phyloP scores from a whole-genome alignment of 2,888 invertebrate species.

The Pandemis heparana region DNA sequence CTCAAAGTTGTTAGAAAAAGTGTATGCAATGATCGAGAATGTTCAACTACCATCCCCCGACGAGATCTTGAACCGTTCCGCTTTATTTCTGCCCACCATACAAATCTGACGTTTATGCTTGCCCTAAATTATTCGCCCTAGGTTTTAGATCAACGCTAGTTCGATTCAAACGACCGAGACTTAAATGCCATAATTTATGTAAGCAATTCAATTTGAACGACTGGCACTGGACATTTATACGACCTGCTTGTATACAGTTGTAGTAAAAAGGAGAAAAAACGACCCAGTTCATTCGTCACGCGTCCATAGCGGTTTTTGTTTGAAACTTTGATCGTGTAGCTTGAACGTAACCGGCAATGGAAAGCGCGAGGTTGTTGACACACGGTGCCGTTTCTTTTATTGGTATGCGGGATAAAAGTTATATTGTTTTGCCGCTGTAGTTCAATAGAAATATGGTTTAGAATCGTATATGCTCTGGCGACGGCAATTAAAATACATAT shows the following conservation, averaged over 20 bases:
- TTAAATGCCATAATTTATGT: constrained; percentile 40
- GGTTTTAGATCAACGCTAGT: constrained; percentile 34
- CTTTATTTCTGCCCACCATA: not conserved
- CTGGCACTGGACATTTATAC: constrained; percentile 8
- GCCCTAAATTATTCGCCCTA: constrained; percentile 22
- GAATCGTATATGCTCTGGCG: not conserved
- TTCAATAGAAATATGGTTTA: not conserved
- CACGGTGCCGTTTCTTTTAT: not conserved
- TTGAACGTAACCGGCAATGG: not conserved
- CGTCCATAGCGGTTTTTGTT: not conserved
- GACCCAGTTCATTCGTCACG: not conserved
- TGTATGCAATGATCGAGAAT: no score
- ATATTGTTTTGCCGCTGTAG: not conserved
- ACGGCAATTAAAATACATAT: not conserved
- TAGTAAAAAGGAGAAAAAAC: not conserved
- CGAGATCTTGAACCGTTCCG: not conserved
- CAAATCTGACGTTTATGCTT: constrained; percentile 21
- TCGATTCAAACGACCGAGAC: constrained; percentile 13
- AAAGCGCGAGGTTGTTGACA: not conserved
- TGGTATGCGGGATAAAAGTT: not conserved
- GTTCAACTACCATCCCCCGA: no score
- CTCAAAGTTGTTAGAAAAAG: no score
- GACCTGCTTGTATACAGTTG: not conserved
- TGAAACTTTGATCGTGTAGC: not conserved
- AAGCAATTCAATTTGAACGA: constrained; percentile 19